Conservation (phyloP, 2,113 vertebrate species). For the Capra hircus region DNA sequence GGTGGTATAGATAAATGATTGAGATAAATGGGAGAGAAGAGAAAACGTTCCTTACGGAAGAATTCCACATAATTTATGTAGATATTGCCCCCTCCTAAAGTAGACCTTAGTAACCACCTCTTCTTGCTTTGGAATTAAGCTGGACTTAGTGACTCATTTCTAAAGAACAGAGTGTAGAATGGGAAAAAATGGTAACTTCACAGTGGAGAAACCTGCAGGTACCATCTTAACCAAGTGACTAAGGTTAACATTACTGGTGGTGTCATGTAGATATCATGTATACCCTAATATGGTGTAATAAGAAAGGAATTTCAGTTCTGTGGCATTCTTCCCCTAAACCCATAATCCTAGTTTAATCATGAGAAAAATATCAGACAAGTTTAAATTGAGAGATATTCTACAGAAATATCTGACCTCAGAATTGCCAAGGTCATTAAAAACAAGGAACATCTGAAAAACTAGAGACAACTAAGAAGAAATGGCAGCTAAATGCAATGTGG, state of each 20-base stretch:
- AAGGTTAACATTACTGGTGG: neutral
- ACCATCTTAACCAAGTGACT: neutral
- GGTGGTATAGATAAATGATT: neutral
- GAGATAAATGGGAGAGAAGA: neutral
- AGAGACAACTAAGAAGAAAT: neutral
- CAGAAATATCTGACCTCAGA: neutral
- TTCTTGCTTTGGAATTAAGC: neutral
- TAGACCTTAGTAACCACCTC: neutral
- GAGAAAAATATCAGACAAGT: neutral
- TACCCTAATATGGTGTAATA: neutral
- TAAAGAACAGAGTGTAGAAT: neutral
- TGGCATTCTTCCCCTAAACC: neutral
- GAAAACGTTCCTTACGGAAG: neutral
- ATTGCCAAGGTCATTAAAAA: neutral
- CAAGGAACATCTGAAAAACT: neutral
- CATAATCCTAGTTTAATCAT: neutral
- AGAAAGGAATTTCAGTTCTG: neutral
- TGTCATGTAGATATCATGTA: neutral
- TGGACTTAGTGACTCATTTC: neutral
- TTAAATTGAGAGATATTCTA: neutral
- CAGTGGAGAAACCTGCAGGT: neutral
- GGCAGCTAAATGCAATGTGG: neutral
- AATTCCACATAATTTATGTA: neutral
- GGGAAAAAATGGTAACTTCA: neutral
- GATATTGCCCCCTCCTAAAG: neutral